phyloP scores from a whole-genome alignment of 2,888 invertebrate species.

The Elmis aenea region DNA sequence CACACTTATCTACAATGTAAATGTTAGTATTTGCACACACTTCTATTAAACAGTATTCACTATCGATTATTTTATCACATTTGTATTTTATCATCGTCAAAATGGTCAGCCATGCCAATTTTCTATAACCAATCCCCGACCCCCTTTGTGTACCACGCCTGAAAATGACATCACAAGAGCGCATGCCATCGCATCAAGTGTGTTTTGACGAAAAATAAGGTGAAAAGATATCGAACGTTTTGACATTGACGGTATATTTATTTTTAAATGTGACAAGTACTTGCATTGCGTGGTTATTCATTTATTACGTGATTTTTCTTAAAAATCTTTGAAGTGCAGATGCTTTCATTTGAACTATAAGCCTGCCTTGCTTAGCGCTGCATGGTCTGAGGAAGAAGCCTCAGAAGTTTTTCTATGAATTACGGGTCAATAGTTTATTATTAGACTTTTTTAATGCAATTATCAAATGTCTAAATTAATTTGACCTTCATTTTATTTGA shows the following conservation, averaged over 20 bases:
- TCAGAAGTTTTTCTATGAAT: too few species aligned
- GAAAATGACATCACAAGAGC: slow-evolving; percentile 36
- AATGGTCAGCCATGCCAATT: slow-evolving; percentile 45
- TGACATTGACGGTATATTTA: neutral
- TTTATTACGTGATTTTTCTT: too few species aligned
- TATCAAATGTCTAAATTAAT: too few species aligned
- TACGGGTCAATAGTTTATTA: too few species aligned
- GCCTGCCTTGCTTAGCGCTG: too few species aligned
- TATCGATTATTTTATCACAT: slow-evolving; percentile 26
- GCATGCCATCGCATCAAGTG: slow-evolving; percentile 20
- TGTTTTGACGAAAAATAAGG: slow-evolving; percentile 9
- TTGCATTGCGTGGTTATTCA: too few species aligned
- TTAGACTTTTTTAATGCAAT: too few species aligned
- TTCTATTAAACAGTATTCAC: slow-evolving; percentile 6
- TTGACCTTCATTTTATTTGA: too few species aligned
- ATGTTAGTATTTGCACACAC: slow-evolving; percentile 14
- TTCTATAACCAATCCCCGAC: slow-evolving; percentile 37
- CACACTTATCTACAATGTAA: slow-evolving; percentile 6
- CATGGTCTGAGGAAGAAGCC: too few species aligned
- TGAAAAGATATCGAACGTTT: neutral
- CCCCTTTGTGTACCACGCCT: slow-evolving; percentile 37
- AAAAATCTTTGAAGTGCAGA: too few species aligned
- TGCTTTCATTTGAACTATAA: too few species aligned
- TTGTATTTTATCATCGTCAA: slow-evolving; percentile 29
- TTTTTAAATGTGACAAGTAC: neutral